These are phyloP conservation scores for Scaptomyza montana DNA, from an alignment of 1,140 invertebrate genomes.

Conservation along the genomic window DNA sequence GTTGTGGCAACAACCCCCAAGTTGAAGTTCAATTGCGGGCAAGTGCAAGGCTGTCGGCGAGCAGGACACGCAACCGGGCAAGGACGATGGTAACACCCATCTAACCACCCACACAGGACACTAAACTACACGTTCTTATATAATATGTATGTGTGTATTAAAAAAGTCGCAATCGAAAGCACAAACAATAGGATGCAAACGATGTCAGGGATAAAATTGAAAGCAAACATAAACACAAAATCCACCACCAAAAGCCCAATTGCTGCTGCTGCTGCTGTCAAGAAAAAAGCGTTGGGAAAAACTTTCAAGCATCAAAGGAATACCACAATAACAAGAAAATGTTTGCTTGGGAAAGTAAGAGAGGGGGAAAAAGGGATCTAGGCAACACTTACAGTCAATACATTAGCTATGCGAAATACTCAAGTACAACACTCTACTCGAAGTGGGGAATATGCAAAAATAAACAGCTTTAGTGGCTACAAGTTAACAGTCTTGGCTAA, in stretches of 20 bases:
- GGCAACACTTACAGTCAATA: conserved; percentile 18
- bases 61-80: conserved; percentile 37
- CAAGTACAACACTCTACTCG: conserved; percentile 18
- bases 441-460: conserved; percentile 30
- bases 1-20: conserved; percentile 67
- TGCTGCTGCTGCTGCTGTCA: neutral
- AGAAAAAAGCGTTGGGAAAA: neutral
- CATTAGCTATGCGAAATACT: conserved; percentile 19
- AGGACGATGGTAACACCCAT: conserved; percentile 26
- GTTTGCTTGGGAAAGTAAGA: neutral
- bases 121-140: neutral
- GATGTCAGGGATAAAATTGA: conserved; percentile 62
- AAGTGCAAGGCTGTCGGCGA: conserved; percentile 61
- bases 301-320: conserved; percentile 2
- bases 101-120: neutral
- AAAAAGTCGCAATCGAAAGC: conserved; percentile 39
- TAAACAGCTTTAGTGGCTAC: conserved; percentile 7
- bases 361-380: neutral
- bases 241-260: conserved; percentile 27
- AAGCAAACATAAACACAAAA: conserved; percentile 54
- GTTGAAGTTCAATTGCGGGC: conserved; percentile 66
- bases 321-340: neutral
- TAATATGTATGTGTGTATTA: neutral
- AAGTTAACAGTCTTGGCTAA: neutral
- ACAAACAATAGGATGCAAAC: conserved; percentile 52